These are phyloP conservation scores for Drosophila ogumai DNA, from an alignment of 1,140 invertebrate species.

Conservation along the genomic window DNA sequence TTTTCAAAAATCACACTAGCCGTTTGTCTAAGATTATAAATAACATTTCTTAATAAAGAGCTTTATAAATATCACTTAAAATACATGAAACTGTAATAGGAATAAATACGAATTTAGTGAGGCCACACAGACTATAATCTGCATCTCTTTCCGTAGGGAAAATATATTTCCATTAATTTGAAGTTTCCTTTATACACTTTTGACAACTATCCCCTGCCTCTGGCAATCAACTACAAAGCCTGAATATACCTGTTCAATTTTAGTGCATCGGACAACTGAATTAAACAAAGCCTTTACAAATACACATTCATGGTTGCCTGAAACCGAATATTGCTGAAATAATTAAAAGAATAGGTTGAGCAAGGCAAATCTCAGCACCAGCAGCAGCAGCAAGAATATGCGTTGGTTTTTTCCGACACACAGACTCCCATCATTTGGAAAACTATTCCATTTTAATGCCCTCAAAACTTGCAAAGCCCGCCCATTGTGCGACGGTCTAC, in stretches of 20 bases:
- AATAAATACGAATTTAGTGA: neutral
- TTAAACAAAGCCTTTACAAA: neutral
- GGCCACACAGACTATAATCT: neutral
- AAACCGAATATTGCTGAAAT: constrained; percentile 9
- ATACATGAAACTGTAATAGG: neutral
- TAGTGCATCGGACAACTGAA: constrained; percentile 7
- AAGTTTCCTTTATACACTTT: neutral
- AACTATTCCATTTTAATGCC: constrained; percentile 29
- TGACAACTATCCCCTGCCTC: neutral
- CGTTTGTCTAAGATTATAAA: neutral
- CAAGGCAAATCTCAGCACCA: neutral
- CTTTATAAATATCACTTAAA: neutral
- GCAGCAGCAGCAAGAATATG: neutral
- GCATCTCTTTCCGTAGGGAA: neutral
- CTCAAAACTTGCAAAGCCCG: constrained; percentile 19
- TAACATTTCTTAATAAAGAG: neutral
- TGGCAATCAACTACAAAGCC: neutral
- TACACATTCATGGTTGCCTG: neutral
- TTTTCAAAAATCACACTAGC: neutral
- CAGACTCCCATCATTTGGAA: neutral
- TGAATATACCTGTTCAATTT: constrained; percentile 2
- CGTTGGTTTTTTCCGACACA: neutral
- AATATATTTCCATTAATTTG: neutral
- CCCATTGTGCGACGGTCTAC: constrained; percentile 27
- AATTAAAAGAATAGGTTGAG: constrained; percentile 30